A percentile compares a stretch with the other conserved stretches of the same genome.
phyloP scores from a whole-genome alignment of 2,888 invertebrate genomes.

The Nudaria mundana region DNA sequence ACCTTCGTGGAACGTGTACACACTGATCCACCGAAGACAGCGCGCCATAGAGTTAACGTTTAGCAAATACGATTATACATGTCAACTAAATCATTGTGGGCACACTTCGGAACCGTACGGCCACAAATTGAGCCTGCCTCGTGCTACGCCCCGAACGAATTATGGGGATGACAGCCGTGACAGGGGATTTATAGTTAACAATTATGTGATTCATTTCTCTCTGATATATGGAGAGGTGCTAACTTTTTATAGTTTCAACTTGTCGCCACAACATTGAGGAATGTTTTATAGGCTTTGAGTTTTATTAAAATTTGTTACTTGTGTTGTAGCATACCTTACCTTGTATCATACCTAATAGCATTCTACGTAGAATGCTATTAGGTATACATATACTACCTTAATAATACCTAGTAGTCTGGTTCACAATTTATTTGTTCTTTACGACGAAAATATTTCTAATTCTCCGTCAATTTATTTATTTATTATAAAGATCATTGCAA shows the following conservation, averaged over 20 bases:
- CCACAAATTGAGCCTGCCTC: constrained; percentile 25
- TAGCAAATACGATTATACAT: constrained; percentile 30
- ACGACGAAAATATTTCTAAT: too few species aligned
- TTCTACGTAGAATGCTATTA: too few species aligned
- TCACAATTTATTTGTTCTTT: too few species aligned
- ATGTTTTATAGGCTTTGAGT: constrained; percentile 11
- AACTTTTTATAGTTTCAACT: constrained; percentile 28
- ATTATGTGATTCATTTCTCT: constrained; percentile 50
- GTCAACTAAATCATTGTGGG: constrained; percentile 37
- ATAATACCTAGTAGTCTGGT: too few species aligned
- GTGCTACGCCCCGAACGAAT: constrained; percentile 53
- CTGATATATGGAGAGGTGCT: constrained; percentile 43
- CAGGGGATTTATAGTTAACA: constrained; percentile 69
- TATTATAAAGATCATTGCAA: too few species aligned
- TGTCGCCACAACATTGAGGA: constrained; percentile 16
- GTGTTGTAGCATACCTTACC: too few species aligned
- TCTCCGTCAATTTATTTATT: too few species aligned
- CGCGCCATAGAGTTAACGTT: constrained; percentile 37
- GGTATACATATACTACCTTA: too few species aligned
- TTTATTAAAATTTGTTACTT: too few species aligned
- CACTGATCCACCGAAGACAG: constrained; percentile 63
- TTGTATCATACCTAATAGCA: too few species aligned
- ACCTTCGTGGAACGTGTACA: constrained; percentile 68
- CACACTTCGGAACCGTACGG: constrained; percentile 3
- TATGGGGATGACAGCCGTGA: constrained; percentile 69